Conservation (phyloP, 2,113 vertebrate genomes). For the Odobenus rosmarus region DNA sequence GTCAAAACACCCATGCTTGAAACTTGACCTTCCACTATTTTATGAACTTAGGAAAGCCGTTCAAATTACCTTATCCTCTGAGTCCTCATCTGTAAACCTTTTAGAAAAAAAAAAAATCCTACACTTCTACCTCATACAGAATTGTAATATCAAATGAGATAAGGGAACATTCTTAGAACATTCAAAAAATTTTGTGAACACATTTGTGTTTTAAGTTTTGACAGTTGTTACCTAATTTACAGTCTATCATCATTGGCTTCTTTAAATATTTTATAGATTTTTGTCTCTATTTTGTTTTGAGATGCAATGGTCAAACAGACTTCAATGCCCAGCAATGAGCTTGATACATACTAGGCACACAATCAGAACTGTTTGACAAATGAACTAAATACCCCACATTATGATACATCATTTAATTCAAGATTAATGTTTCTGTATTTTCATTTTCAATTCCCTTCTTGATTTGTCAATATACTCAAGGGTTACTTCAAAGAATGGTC, state of each 20-base stretch:
- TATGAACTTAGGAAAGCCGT: neutral
- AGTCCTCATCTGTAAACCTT: neutral
- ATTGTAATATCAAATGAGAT: neutral
- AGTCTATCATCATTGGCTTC: slow-evolving; percentile 2
- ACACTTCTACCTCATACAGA: neutral
- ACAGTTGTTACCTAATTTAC: neutral
- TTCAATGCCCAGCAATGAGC: neutral
- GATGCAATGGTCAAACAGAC: neutral
- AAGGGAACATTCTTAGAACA: neutral
- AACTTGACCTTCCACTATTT: neutral
- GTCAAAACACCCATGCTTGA: neutral
- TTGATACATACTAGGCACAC: neutral
- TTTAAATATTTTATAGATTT: slow-evolving; percentile 45
- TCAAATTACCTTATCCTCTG: neutral
- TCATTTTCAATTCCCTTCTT: slow-evolving; percentile 46
- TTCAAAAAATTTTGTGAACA: neutral
- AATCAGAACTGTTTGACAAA: slow-evolving; percentile 51
- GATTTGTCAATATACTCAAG: neutral
- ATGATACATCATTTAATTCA: slow-evolving; percentile 39
- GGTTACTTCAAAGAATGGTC: neutral
- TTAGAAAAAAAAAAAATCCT: neutral
- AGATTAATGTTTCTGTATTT: slow-evolving; percentile 5
- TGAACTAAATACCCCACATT: neutral
- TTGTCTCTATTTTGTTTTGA: slow-evolving; percentile 20
- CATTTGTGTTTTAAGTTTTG: neutral